Evolutionary conservation across 2,113 vertebrate genomes (phyloP).

Genomic region (Gymnobelideus leadbeateri): DNA sequence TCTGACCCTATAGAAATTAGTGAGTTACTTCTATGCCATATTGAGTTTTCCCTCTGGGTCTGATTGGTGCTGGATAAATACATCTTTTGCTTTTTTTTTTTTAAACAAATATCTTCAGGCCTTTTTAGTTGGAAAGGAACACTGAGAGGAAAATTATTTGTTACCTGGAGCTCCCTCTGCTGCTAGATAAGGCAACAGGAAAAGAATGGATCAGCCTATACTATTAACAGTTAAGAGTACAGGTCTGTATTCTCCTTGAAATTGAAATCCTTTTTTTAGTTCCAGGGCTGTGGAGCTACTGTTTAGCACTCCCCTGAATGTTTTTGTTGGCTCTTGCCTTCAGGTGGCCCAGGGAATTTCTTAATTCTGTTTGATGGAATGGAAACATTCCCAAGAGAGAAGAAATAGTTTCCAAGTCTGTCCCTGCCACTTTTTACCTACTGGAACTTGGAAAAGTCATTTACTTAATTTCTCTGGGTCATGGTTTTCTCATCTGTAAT

Average conservation of each 20-base stretch:
- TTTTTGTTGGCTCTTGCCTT: not conserved
- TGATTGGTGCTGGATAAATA: not conserved
- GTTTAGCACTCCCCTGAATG: not conserved
- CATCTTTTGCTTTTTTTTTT: not conserved
- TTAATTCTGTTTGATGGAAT: not conserved
- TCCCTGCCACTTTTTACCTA: not conserved
- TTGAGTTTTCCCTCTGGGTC: not conserved
- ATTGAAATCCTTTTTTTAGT: not conserved
- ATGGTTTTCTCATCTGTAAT: not conserved
- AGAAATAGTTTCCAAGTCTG: not conserved
- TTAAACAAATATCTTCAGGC: not conserved
- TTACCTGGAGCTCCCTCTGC: conserved; percentile 79
- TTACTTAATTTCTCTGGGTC: not conserved
- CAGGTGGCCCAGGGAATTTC: not conserved
- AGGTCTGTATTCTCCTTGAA: not conserved
- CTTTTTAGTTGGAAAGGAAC: not conserved
- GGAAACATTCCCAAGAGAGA: not conserved
- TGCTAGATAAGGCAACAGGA: not conserved
- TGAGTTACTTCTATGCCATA: not conserved
- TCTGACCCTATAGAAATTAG: not conserved
- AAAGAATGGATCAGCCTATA: not conserved
- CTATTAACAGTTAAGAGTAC: not conserved
- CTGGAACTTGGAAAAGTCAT: not conserved
- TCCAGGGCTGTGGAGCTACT: not conserved
- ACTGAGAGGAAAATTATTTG: conserved; percentile 45